phyloP scores from a whole-genome alignment of 2,888 invertebrate genomes.

The Anorthoa munda region DNA sequence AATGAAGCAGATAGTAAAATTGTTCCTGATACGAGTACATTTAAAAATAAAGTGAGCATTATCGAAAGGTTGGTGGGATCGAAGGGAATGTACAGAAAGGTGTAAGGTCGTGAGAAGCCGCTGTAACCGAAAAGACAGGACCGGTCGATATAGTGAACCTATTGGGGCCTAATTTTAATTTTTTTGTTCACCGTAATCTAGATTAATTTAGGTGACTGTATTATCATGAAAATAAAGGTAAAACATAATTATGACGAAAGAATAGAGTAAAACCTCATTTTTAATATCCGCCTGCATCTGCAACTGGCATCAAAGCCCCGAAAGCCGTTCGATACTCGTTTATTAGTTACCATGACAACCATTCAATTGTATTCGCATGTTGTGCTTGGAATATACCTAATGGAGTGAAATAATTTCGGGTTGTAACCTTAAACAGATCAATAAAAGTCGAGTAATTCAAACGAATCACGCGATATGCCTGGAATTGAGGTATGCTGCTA shows the following conservation, averaged over 20 bases:
- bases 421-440: conserved; percentile 85
- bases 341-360: conserved; percentile 79
- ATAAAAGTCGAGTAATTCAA: conserved; percentile 85
- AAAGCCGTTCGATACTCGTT: conserved; percentile 77
- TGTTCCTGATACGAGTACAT: too few species aligned
- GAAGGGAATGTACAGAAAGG: background rate
- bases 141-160: background rate
- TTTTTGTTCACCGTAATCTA: too few species aligned
- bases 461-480: conserved; percentile 87
- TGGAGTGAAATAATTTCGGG: conserved; percentile 86
- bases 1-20: too few species aligned
- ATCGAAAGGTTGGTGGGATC: background rate
- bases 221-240: too few species aligned
- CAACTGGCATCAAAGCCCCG: conserved; percentile 47
- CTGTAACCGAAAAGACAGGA: background rate
- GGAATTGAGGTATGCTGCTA: conserved; percentile 82
- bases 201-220: too few species aligned
- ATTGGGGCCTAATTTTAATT: background rate
- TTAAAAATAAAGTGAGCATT: too few species aligned
- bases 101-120: background rate
- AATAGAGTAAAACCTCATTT: conserved; percentile 32
- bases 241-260: too few species aligned
- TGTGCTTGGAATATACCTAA: conserved; percentile 77
- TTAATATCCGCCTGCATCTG: conserved; percentile 19
- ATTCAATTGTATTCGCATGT: conserved; percentile 79